A percentile compares a stretch with the other conserved stretches of the same genome.
phyloP scores from a whole-genome alignment of 2,113 vertebrate species.

The Scomber colias region DNA sequence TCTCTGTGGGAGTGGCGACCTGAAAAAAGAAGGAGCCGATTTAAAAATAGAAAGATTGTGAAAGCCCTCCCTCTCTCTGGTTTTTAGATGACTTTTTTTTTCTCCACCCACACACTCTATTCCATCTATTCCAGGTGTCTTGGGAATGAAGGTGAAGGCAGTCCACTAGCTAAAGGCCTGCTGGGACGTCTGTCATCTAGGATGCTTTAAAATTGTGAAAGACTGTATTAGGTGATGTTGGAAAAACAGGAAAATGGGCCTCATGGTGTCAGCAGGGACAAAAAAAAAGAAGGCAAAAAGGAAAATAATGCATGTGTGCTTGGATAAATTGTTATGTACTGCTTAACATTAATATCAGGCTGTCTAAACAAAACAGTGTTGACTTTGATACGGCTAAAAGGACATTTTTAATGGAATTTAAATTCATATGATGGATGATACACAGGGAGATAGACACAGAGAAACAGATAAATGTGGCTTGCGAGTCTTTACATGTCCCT shows the following conservation, averaged over 20 bases:
- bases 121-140: conserved; percentile 24
- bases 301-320: not conserved
- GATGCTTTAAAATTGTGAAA: conserved; percentile 27
- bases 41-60: conserved; percentile 71
- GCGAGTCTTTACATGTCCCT: not conserved
- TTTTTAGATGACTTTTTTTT: conserved; percentile 29
- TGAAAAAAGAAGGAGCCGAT: conserved; percentile 23
- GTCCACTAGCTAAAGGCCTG: conserved; percentile 27
- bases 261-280: not conserved
- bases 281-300: not conserved
- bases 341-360: not conserved
- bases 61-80: conserved; percentile 31
- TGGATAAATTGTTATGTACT: not conserved
- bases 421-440: not conserved
- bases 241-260: conserved; percentile 11
- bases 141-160: conserved; percentile 23
- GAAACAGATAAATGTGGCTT: not conserved
- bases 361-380: not conserved
- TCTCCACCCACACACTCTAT: not conserved
- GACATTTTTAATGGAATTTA: not conserved
- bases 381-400: not conserved
- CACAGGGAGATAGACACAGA: not conserved
- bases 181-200: conserved; percentile 39
- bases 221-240: conserved; percentile 11
- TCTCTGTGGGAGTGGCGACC: conserved; percentile 35